Conservation (phyloP, 2,888 invertebrate species). For the Oligia latruncula region DNA sequence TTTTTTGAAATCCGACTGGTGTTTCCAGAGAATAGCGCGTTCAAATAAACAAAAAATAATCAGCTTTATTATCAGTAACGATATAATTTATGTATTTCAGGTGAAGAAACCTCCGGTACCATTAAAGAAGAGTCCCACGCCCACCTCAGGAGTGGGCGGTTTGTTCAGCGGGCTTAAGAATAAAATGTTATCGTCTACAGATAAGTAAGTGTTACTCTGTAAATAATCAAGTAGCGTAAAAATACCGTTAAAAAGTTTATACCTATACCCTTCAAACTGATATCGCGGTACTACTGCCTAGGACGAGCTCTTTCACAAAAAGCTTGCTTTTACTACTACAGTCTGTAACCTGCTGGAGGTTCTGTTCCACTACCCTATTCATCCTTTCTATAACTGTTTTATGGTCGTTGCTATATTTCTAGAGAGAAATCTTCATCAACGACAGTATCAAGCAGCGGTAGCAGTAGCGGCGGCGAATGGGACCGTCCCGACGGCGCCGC, state of each 20-base stretch:
- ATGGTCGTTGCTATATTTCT: constrained; percentile 24
- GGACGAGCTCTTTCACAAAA: neutral
- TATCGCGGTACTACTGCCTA: neutral
- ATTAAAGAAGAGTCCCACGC: constrained; percentile 92
- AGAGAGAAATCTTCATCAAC: constrained; percentile 81
- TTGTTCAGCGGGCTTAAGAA: constrained; percentile 91
- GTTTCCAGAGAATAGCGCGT: too few species aligned
- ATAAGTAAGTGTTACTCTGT: constrained; percentile 80
- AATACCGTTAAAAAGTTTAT: neutral
- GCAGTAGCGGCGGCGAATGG: constrained; percentile 83
- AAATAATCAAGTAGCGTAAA: neutral
- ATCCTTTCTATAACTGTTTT: neutral
- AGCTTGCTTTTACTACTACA: neutral
- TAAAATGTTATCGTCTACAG: constrained; percentile 89
- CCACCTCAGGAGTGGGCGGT: constrained; percentile 86
- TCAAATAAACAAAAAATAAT: too few species aligned
- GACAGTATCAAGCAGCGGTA: constrained; percentile 77
- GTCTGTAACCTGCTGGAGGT: neutral
- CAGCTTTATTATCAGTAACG: too few species aligned
- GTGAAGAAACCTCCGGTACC: constrained; percentile 92
- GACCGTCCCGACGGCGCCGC: constrained; percentile 82
- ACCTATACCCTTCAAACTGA: neutral
- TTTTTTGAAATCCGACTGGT: too few species aligned
- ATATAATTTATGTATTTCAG: constrained; percentile 66
- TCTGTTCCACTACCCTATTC: neutral